Evolutionary conservation across 2,888 invertebrate genomes (phyloP), one percentile per base, ranked within the genome.

Genomic region (Xestobium rufovillosum): DNA sequence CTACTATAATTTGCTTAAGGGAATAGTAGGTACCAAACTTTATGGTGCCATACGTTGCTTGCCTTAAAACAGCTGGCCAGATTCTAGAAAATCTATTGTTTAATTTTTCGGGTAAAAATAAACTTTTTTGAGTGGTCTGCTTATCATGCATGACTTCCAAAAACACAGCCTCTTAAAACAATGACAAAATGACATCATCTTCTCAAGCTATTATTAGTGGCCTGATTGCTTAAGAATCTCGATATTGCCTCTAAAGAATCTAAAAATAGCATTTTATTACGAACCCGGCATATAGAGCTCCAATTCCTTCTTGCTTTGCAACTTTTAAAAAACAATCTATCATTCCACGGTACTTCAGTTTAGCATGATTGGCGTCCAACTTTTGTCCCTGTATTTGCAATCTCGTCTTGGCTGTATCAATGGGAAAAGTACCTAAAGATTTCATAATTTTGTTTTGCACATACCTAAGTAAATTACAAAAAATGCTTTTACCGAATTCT

Each of bases 1-100:
- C 69, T 8, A 76, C 72, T 26, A 84, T 60, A 41, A 76, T 64
- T 56, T 79, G 73, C 66, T 94, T 92, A 49, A 94, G 66, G 2
- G 89, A 82, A 63, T 95, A 92, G 66, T 95, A 95, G 8, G 91
- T 87, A 48, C 95, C 95, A 62, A 95, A 94, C 68, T 95, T 95
- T 44, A 95, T 89, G 19, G 94, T 94, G 51, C 95, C 95, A 69
- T 95, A 95, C 25, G 90, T 91, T 16, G 92, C 87, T 67, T 95
- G 95, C 2, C 94, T 75, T 38, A 95, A 69, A 34, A 95, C 80
- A 27, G 95, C 94, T 33, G 94, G 92, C 74, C 84, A 83, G 59
- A 95, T 88, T 34, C 94, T 92, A 58, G 13, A 44, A 48, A 34
- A 40, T n/a, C 23, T 19, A 8, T 8, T n/a, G 6, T n/a, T 19